Conservation (phyloP, 2,888 invertebrate species). For the Tetranychus truncatus region DNA sequence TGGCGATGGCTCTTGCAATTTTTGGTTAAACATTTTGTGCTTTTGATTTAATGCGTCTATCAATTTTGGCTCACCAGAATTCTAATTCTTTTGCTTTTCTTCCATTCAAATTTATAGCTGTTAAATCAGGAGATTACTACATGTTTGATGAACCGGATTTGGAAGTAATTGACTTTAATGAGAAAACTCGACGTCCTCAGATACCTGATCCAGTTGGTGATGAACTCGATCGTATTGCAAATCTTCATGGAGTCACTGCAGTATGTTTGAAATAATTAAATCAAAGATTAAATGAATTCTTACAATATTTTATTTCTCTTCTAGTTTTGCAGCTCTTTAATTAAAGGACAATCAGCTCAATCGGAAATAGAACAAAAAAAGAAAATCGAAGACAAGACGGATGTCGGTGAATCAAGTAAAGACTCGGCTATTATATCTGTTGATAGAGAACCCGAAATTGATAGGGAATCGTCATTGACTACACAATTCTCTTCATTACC, state of each 20-base stretch:
- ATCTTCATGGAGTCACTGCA: constrained; percentile 27
- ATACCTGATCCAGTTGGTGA: constrained; percentile 26
- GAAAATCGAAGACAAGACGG: constrained; percentile 30
- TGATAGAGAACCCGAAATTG: constrained; percentile 19
- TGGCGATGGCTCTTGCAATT: not conserved
- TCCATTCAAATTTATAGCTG: constrained; percentile 44
- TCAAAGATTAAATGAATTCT: not conserved
- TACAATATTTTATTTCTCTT: not conserved
- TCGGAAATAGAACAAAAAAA: constrained; percentile 38
- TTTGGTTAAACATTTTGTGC: too few relatives aligned
- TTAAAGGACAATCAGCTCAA: constrained; percentile 53
- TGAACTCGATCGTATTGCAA: constrained; percentile 23
- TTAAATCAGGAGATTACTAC: constrained; percentile 94
- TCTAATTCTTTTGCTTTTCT: not conserved
- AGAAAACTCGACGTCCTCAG: constrained; percentile 22
- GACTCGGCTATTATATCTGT: constrained; percentile 27
- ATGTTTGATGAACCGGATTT: constrained; percentile 86
- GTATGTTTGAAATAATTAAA: constrained; percentile 19
- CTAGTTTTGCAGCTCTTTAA: constrained; percentile 33
- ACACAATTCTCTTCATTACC: constrained; percentile 12
- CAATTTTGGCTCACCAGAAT: not conserved
- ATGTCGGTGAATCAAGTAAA: constrained; percentile 29
- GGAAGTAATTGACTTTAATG: constrained; percentile 42
- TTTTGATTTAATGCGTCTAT: not conserved
- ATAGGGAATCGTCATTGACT: constrained; percentile 13